Evolutionary conservation across 92 coral and sea anemone genomes (phyloP).

Genomic region (Phenganax subtilis): DNA sequence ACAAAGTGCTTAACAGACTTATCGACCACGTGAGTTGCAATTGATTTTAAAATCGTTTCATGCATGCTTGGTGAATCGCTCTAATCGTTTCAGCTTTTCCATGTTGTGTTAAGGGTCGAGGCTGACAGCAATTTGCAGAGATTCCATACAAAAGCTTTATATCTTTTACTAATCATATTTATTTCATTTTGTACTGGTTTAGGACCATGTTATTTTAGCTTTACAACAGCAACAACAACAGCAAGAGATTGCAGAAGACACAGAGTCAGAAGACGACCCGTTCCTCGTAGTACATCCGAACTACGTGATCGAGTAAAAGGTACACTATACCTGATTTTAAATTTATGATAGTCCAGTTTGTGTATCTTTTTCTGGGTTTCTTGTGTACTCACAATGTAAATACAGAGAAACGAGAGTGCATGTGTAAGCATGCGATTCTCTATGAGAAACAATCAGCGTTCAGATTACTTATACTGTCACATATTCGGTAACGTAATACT

Average conservation of each 20-base stretch:
- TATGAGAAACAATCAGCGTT: too few relatives aligned
- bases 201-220: constrained; percentile 84
- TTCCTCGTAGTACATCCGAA: constrained; percentile 96
- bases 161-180: not conserved
- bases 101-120: not conserved
- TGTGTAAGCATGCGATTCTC: too few relatives aligned
- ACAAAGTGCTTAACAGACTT: constrained; percentile 84
- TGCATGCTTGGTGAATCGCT: not conserved
- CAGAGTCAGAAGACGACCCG: constrained; percentile 67
- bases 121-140: too few relatives aligned
- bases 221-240: constrained; percentile 53
- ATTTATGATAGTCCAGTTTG: too few relatives aligned
- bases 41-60: not conserved
- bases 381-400: too few relatives aligned
- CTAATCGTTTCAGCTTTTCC: not conserved
- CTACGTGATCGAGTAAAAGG: constrained; percentile 57
- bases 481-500: too few relatives aligned
- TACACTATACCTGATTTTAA: too few relatives aligned
- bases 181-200: constrained; percentile 2
- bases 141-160: too few relatives aligned
- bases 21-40: constrained; percentile 60
- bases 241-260: constrained; percentile 31
- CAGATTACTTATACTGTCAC: too few relatives aligned
- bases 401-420: too few relatives aligned
- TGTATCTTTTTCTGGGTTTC: too few relatives aligned